phyloP scores from a whole-genome alignment of 2,113 vertebrate genomes.

The Corvus moneduloides region DNA sequence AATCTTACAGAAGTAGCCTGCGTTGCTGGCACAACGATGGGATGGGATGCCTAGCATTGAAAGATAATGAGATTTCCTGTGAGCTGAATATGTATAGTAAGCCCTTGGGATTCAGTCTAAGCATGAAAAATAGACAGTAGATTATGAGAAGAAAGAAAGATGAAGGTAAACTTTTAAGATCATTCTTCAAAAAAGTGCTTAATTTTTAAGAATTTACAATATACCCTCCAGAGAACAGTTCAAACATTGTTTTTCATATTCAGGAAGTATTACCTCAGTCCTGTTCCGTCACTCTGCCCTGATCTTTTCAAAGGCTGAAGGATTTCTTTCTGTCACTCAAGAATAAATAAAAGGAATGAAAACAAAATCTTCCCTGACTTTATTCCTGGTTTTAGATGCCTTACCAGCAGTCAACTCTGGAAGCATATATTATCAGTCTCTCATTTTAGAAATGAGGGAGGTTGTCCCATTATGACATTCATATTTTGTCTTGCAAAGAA shows the following conservation, averaged over 20 bases:
- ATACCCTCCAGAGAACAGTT: not conserved
- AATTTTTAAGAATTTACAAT: conserved; percentile 27
- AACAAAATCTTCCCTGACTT: not conserved
- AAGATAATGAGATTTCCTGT: conserved; percentile 35
- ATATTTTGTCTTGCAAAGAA: not conserved
- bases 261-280: not conserved
- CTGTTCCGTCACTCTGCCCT: not conserved
- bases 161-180: conserved; percentile 34
- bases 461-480: not conserved
- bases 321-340: not conserved
- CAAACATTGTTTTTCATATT: not conserved
- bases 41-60: not conserved
- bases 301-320: conserved; percentile 2
- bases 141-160: conserved; percentile 22
- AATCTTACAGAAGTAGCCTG: not conserved
- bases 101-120: not conserved
- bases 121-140: not conserved
- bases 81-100: conserved; percentile 10
- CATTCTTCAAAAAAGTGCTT: conserved; percentile 13
- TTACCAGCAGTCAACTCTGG: not conserved
- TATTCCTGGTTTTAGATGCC: not conserved
- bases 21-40: not conserved
- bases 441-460: not conserved
- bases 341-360: conserved; percentile 3
- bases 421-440: not conserved